Evolutionary conservation across 2,888 invertebrate species (phyloP), one percentile per base, ranked within the genome.

Genomic region (Hesperia comma): DNA sequence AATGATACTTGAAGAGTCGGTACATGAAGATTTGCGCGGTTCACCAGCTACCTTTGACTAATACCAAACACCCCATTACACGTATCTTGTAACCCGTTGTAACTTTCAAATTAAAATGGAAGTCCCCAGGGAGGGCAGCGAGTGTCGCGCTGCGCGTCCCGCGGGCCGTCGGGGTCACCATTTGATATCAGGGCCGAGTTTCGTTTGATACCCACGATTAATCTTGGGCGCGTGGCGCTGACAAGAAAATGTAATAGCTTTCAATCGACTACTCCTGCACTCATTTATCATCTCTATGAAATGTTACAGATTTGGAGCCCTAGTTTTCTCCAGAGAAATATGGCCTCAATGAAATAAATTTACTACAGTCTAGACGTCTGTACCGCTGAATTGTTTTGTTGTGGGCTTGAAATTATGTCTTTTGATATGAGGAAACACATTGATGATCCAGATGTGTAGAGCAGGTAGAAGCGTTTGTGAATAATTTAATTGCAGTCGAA

Each of bases 181-280:
- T 49, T 49, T 49, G 19, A 49, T 49, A 10, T 19, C 17, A n/a
- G 19, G 19, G 19, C 6, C 33, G n/a, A 41, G n/a, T 57, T 43
- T 43, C 26, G 17, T 43, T 57, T 15, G 41, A 26, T 43, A 26
- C 26, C 15, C n/a, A 57, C 57, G 15, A 57, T 60, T 60, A 46
- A 60, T 60, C 60, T 33, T 49, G 8, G n/a, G 26, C 46, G 33
- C 33, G 60, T 60, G 60, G 46, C 46, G 60, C 41, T 46, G 60
- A 60, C 60, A 57, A 43, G 57, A 43, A 60, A 60, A 60, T 32
- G 46, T 60, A 60, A 60, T 60, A 60, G 60, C 60, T 46, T 49
- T 49, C 60, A 60, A 49, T 46, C 60, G 41, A 57, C 57, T 41
- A 32, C 58, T 58, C 46, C 33, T 33, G 60, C 32, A 60, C 60